Base-by-base conservation (phyloP, 2,113 vertebrate genomes). In the Oostethus manadensis region DNA sequence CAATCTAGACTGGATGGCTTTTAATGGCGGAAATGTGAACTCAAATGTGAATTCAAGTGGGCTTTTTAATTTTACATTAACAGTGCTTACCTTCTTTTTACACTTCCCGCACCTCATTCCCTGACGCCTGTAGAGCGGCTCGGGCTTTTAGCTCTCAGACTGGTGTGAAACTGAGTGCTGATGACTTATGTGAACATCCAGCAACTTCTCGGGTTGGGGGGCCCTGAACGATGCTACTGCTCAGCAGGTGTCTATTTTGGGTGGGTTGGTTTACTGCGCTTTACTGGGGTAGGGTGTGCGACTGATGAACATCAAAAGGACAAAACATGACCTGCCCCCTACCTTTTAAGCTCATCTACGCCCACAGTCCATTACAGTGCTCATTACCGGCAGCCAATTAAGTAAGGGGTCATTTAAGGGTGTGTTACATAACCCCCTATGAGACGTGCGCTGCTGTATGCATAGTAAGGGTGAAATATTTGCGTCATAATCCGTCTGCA, bases 211-310 rank as follows among this genome's bases (percentile, higher is more conserved):
- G 64, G 60, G n/a, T n/a, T n/a, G n/a, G 20, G 35, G 23, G 51
- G 17, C 21, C 55, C 49, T 74, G 71, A 82, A 80, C 85, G 76
- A 79, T 75, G 73, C 71, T n/a, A 17, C 48, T 68, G 51, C 65
- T 68, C 65, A 68, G 76, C 77, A 73, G 68, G 67, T 70, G 65
- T 71, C 83, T 84, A 81, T 88, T 85, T 86, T 74, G 20, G 47
- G 29, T 0, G 43, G 69, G 56, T 65, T 63, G 33, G 18, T 14
- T 18, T 13, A 13, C 33, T 62, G 58, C 14, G 14, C 38, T 7
- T 54, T 20, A 6, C 33, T 62, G 23, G 47, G 51, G 57, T 44
- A n/a, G 58, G 26, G 64, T 15, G 55, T 54, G 71, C 38, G 14
- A 57, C 29, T 16, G 1, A 18, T 43, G 44, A 2, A 53, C 33